A percentile compares a stretch with the other conserved stretches of the same genome.
Evolutionary conservation across 1,140 invertebrate genomes (phyloP).

Genomic region (Panulirus ornatus): DNA sequence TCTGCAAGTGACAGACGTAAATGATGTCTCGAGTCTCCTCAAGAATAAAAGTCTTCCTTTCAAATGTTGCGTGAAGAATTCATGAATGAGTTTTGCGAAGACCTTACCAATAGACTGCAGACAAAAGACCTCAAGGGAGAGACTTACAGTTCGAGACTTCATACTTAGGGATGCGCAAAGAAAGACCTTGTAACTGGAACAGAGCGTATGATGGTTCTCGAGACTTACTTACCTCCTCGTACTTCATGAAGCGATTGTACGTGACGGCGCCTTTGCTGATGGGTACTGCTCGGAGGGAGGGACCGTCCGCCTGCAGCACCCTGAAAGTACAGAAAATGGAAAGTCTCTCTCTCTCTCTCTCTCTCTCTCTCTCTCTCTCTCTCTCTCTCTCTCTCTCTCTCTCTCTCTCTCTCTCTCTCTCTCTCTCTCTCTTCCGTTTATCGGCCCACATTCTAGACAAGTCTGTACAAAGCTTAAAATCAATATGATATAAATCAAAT

Average conservation of each 20-base stretch:
- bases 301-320: neutral
- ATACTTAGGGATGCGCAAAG: neutral
- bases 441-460: no score
- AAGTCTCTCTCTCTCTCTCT: no score
- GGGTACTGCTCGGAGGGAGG: neutral
- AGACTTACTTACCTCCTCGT: conserved; percentile 49
- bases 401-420: no score
- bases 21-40: neutral
- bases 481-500: no score
- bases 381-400: no score
- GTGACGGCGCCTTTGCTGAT: neutral
- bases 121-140: neutral
- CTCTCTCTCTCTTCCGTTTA: no score
- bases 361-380: no score
- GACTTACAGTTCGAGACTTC: neutral
- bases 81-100: neutral
- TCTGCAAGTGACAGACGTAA: conserved; percentile 6
- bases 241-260: conserved; percentile 26
- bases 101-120: neutral
- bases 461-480: no score
- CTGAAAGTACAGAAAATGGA: neutral
- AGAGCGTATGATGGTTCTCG: neutral
- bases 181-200: neutral
- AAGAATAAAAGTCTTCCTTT: neutral
- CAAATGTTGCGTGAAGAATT: neutral